A percentile compares a stretch with the other conserved stretches of the same genome.
phyloP scores from a whole-genome alignment of 2,113 vertebrate genomes.

The Corythornis cristatus region DNA sequence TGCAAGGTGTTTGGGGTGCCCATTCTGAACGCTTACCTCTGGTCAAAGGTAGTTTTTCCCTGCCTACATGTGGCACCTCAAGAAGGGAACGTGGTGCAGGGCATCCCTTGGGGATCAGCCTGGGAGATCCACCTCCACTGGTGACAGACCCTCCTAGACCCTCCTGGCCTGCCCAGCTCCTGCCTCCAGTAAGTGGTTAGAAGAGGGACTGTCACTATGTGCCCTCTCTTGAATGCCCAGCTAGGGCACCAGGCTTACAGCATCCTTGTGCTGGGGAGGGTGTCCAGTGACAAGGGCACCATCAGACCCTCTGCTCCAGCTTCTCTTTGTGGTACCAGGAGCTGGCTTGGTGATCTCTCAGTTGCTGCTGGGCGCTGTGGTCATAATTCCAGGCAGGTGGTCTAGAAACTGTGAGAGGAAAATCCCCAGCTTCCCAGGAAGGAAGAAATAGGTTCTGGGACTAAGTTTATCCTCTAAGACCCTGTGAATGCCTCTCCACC shows the following conservation, averaged over 20 bases:
- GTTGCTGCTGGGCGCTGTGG: background rate
- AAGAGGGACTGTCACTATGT: background rate
- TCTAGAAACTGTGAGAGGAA: background rate
- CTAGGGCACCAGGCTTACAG: background rate
- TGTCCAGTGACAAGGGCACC: background rate
- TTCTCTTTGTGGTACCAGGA: background rate
- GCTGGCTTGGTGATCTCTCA: background rate
- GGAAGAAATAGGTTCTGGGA: background rate
- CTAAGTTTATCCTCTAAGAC: background rate
- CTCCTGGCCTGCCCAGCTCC: background rate
- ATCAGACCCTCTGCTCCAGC: background rate
- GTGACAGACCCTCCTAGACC: background rate
- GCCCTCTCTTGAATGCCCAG: background rate
- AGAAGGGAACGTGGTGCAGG: background rate
- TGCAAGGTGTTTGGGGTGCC: background rate
- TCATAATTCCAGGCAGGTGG: background rate
- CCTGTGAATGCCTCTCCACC: background rate
- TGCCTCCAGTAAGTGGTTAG: background rate
- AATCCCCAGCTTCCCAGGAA: background rate
- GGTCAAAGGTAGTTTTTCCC: background rate
- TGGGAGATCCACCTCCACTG: background rate
- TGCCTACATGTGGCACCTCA: accelerated
- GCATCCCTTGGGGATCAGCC: background rate
- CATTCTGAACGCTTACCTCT: background rate
- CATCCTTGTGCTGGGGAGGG: background rate